Evolutionary conservation across 2,888 invertebrate genomes (phyloP), one percentile per base, ranked within the genome.

Genomic region (Drosophila nigricruria): DNA sequence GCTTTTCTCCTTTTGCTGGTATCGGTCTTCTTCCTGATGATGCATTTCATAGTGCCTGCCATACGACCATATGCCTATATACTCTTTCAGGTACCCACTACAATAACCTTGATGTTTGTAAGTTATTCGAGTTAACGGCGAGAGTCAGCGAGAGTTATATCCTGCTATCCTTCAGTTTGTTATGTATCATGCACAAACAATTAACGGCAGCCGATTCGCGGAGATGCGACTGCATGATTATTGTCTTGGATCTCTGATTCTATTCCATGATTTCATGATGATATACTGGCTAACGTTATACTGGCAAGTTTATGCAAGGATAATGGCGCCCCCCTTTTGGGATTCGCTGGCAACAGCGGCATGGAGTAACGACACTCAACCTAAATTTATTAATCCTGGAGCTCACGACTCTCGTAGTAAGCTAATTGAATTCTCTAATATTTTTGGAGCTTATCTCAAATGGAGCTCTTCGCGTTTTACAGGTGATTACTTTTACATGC

Each of bases 141-240:
- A 1, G 0, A 1, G 0, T 10, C 12, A 10, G 2, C 34, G 16
- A 9, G 16, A 23, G 23, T 1, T 23, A n/a, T 25, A 16, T 20
- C 23, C n/a, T 9, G 9, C n/a, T 27, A 47, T 27, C 10, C 27
- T n/a, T 10, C 30, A 82, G 90, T 80, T 88, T 40, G 32, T 80
- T 25, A 69, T 83, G 75, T 79, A 89, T 49, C 88, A 90, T 50
- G 79, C 77, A 0, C 90, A 90, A 58, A 82, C 84, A 1, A 88
- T 90, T 36, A 60, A 66, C 38, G 90, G 89, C 0, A 75, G 79
- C 14, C 80, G 86, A 5, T 81, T 81, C 61, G 84, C 80, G 5
- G 86, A 84, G 62, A 88, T 90, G 82, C 82, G 77, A 32, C 36
- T 77, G 10, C 71, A 77, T 23, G 88, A 90, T 36, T 81, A 47